Evolutionary conservation across 2,888 invertebrate species (phyloP), one percentile per base, ranked within the genome.

Genomic region (Zele albiditarsus): DNA sequence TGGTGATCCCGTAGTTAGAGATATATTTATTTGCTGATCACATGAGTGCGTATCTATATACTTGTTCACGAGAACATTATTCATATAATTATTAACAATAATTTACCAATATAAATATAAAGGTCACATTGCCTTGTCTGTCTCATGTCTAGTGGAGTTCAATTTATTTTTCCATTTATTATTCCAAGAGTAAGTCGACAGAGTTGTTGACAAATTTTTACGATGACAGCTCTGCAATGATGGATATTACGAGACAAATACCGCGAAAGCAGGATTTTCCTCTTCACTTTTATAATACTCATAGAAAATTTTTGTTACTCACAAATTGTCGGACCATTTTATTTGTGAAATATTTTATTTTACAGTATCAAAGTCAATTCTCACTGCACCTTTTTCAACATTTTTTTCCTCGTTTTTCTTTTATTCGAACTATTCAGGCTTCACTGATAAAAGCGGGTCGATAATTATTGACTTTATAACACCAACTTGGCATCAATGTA

Each of bases 401-500:
- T 53, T 20, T 20, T 53, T 53, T 53, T 10, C n/a, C 5, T 20
- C 5, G 5, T 46, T 46, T 14, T 46, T 46, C 16, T 14, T 46
- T 6, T 5, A 53, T 20, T 23, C 20, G n/a, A 4, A 53, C 20
- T 53, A 53, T 53, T 53, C 53, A 53, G 53, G 53, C 53, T 53
- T 53, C 53, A 20, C 8, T 53, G 53, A 53, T 53, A 53, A 53
- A 53, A 53, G 53, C 20, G 23, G 6, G 20, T 53, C 53, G 53
- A 53, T 53, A 53, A 53, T 53, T 23, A 53, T 53, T 20, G 53
- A 20, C n/a, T 53, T 53, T 53, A 53, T 53, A 53, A 23, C 20
- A 53, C 20, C 8, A 6, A 53, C 53, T 3, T 53, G 20, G 20
- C 53, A 53, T 53, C 53, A 53, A 53, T 53, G 20, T 10, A 4